These are phyloP conservation scores for Hylaea fasciaria DNA, from an alignment of 2,888 invertebrate genomes.

Conservation along the genomic window DNA sequence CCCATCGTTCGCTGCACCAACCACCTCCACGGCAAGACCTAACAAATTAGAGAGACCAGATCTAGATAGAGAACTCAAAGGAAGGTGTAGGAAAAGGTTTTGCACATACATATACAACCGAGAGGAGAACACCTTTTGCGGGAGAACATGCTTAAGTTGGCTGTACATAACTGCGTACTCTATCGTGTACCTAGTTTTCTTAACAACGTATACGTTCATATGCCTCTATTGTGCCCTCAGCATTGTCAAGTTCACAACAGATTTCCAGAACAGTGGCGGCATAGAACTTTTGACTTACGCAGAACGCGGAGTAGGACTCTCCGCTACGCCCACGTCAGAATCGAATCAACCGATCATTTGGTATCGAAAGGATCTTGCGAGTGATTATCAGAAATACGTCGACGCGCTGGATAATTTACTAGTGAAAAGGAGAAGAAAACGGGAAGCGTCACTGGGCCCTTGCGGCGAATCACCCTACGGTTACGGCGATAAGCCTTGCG, in stretches of 20 bases:
- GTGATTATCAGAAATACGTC: slow-evolving; percentile 66
- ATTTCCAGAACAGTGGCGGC: slow-evolving; percentile 50
- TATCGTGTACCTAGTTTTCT: slow-evolving; percentile 65
- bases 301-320: slow-evolving; percentile 63
- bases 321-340: slow-evolving; percentile 66
- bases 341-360: slow-evolving; percentile 63
- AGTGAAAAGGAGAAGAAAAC: slow-evolving; percentile 50
- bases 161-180: slow-evolving; percentile 58
- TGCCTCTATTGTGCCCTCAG: slow-evolving; percentile 59
- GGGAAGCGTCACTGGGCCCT: slow-evolving; percentile 62
- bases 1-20: slow-evolving; percentile 7
- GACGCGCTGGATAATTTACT: slow-evolving; percentile 61
- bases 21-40: slow-evolving; percentile 28
- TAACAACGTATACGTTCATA: slow-evolving; percentile 62
- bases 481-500: slow-evolving; percentile 69
- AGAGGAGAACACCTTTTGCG: slow-evolving; percentile 55
- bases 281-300: slow-evolving; percentile 53
- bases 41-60: slow-evolving; percentile 10
- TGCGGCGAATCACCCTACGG: slow-evolving; percentile 70
- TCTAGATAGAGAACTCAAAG: slow-evolving; percentile 8
- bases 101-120: slow-evolving; percentile 57
- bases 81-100: slow-evolving; percentile 43
- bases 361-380: slow-evolving; percentile 58
- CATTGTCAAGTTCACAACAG: slow-evolving; percentile 50
- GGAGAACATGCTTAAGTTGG: slow-evolving; percentile 68